Evolutionary conservation across 2,888 invertebrate genomes (phyloP).

Genomic region (Endotricha flammealis): DNA sequence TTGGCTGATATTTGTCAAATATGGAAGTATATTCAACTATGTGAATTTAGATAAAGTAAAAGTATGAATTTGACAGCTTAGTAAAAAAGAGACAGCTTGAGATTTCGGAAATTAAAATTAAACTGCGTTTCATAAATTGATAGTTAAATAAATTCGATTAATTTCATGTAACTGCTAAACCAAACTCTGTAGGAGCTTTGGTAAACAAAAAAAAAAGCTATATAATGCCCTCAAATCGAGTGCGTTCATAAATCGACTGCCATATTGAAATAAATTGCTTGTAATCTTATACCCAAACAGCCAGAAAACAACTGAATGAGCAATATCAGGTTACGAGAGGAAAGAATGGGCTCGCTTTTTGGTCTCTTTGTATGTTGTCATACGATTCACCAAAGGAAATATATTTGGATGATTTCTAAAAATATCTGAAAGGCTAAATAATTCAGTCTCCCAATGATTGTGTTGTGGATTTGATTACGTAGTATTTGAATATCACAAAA

Average conservation of each 20-base stretch:
- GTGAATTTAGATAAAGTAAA: no score
- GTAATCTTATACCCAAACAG: constrained; percentile 77
- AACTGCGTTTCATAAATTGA: no score
- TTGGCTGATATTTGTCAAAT: no score
- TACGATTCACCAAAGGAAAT: constrained; percentile 30
- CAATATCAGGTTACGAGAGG: constrained; percentile 66
- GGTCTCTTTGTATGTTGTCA: constrained; percentile 52
- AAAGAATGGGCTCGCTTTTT: constrained; percentile 55
- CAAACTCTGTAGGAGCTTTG: neutral
- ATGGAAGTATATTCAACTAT: no score
- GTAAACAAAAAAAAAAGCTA: constrained; percentile 48
- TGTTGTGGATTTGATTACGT: no score
- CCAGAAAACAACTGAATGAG: constrained; percentile 73
- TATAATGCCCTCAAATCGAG: constrained; percentile 49
- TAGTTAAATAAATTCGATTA: no score
- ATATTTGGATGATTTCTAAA: neutral
- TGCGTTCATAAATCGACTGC: constrained; percentile 68
- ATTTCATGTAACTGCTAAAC: no score
- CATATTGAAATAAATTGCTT: constrained; percentile 74
- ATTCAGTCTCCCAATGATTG: no score
- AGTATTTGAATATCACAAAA: neutral
- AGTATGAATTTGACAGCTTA: no score
- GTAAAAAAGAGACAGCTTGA: no score
- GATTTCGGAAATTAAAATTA: no score
- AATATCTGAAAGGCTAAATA: neutral